Conservation (phyloP, 2,113 vertebrate species). For the Grammomys dolichurus region DNA sequence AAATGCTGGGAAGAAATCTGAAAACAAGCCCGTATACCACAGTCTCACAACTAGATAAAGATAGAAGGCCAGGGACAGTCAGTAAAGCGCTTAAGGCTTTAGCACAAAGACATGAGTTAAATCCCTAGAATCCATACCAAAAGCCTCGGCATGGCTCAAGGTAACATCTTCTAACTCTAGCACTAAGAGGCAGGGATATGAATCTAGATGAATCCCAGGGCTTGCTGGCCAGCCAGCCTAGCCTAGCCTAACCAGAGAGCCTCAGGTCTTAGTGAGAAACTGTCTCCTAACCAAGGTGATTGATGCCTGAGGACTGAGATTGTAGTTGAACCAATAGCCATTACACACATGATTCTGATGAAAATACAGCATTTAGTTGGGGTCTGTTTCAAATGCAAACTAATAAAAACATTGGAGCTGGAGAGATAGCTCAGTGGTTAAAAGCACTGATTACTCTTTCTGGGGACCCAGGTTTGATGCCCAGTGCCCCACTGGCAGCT, state of each 20-base stretch:
- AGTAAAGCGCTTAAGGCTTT: background rate
- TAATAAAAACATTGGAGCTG: background rate
- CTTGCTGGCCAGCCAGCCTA: background rate
- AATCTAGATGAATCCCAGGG: background rate
- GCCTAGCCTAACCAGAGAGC: background rate
- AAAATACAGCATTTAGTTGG: background rate
- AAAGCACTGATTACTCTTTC: background rate
- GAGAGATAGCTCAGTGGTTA: background rate
- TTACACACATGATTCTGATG: background rate
- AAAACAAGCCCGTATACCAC: background rate
- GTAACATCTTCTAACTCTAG: background rate
- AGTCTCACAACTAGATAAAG: background rate
- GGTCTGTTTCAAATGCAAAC: background rate
- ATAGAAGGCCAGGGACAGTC: background rate
- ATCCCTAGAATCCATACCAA: no score
- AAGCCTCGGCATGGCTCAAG: background rate
- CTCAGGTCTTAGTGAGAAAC: background rate
- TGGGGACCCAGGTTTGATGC: background rate
- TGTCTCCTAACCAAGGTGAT: background rate
- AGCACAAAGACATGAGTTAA: background rate
- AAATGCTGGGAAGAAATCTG: background rate
- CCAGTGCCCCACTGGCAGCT: background rate
- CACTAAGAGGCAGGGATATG: background rate
- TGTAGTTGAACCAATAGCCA: background rate
- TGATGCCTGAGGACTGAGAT: background rate